phyloP scores from a whole-genome alignment of 2,888 invertebrate genomes.

The Nomada ruficornis region DNA sequence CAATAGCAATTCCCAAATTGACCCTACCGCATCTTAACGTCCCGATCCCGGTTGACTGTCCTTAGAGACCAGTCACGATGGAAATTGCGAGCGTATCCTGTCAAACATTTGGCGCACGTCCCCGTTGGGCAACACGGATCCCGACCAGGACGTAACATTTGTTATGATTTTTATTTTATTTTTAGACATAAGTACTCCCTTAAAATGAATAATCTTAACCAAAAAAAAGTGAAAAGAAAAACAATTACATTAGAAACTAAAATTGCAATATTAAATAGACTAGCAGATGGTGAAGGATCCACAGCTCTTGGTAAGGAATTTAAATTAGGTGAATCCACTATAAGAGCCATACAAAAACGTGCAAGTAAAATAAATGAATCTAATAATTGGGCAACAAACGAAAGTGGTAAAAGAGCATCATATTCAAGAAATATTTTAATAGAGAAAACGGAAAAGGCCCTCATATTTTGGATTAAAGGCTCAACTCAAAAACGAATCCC shows the following conservation, averaged over 20 bases:
- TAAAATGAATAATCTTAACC: slow-evolving; percentile 37
- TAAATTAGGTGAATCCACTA: slow-evolving; percentile 55
- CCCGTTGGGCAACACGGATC: too few relatives aligned
- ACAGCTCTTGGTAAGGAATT: slow-evolving; percentile 57
- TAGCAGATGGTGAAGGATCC: slow-evolving; percentile 55
- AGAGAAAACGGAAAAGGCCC: slow-evolving; percentile 38
- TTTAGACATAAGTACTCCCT: slow-evolving; percentile 47
- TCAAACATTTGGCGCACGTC: too few relatives aligned
- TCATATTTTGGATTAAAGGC: slow-evolving; percentile 42
- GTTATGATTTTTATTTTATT: slow-evolving; percentile 49
- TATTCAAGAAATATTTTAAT: slow-evolving; percentile 48
- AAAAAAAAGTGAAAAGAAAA: slow-evolving; percentile 46
- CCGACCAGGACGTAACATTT: neutral
- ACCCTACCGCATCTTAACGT: too few relatives aligned
- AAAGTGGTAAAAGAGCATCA: slow-evolving; percentile 45
- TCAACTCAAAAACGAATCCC: slow-evolving; percentile 63
- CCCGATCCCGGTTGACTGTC: too few relatives aligned
- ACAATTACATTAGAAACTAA: slow-evolving; percentile 57
- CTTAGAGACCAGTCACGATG: too few relatives aligned
- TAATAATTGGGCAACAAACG: slow-evolving; percentile 38
- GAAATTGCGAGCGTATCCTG: too few relatives aligned
- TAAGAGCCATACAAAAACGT: slow-evolving; percentile 34
- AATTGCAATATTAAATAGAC: slow-evolving; percentile 55
- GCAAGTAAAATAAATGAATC: slow-evolving; percentile 35
- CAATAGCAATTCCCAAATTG: too few relatives aligned